These are phyloP conservation scores for Antitype chi DNA, from an alignment of 2,888 invertebrate species.

Conservation along the genomic window DNA sequence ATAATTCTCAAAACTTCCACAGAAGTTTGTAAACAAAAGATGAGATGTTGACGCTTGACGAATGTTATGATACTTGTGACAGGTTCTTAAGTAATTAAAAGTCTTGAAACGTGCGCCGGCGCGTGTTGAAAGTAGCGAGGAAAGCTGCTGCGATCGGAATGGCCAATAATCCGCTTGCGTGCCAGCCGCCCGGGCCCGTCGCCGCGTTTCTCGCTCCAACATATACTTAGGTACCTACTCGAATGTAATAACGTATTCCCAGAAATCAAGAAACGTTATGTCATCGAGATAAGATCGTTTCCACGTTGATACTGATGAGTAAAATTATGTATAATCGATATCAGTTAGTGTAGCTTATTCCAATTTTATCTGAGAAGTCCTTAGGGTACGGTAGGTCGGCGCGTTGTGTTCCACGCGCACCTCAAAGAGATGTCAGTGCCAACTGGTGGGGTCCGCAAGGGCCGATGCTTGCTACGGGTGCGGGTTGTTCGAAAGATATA, in stretches of 20 bases:
- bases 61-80: constrained; percentile 66
- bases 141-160: constrained; percentile 85
- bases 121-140: constrained; percentile 86
- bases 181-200: constrained; percentile 68
- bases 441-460: too few species aligned
- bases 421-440: too few species aligned
- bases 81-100: constrained; percentile 83
- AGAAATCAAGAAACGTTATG: constrained; percentile 51
- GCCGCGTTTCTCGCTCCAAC: constrained; percentile 66
- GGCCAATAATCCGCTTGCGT: constrained; percentile 83
- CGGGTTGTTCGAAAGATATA: too few species aligned
- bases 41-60: constrained; percentile 50
- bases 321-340: not conserved
- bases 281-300: constrained; percentile 26
- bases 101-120: constrained; percentile 79
- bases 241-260: constrained; percentile 49
- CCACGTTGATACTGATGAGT: constrained; percentile 2
- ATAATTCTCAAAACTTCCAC: constrained; percentile 6
- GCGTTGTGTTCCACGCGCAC: too few species aligned
- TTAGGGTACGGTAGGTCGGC: not conserved
- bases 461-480: too few species aligned
- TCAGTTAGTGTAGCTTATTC: not conserved
- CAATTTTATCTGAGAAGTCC: not conserved
- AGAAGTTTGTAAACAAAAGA: constrained; percentile 60
- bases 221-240: constrained; percentile 31